Base-by-base conservation (phyloP, 2,888 invertebrate species). In the Eupelmus urozonus region DNA sequence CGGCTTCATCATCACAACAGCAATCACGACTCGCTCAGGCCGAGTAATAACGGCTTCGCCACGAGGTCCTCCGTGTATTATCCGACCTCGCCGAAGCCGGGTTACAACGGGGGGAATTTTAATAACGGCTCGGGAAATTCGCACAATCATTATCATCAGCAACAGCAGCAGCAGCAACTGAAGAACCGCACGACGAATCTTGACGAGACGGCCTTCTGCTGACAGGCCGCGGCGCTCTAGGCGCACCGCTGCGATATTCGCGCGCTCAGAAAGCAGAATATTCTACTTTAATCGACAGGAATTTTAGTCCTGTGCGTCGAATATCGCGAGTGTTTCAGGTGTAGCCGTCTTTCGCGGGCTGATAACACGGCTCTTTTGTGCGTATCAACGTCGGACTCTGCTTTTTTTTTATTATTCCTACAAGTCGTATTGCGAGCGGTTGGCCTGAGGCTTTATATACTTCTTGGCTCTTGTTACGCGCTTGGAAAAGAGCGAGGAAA, bases 171-270 rank as follows among this genome's bases (percentile, higher is more conserved):
- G n/a, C n/a, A n/a, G n/a, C n/a, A n/a, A n/a, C n/a, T n/a, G n/a
- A 49, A 5, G 13, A 63, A 18, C n/a, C 1, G 25, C 45, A 23
- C 25, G 34, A 18, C 53, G 7, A 34, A 55, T 16, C 51, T 40
- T 18, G 65, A 70, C 57, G 69, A 76, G 27, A 53, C 77, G 42
- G 59, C 72, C 1, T 77, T 72, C 72, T 77, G 77, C 77, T 77
- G 77, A 77, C 72, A 18, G 27, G 57, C 45, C 27, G 42, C 40
- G 2, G 42, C 2, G 23, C 62, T 27, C 3, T 5, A 62, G 45
- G 25, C 9, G 16, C 7, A 27, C 40, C 4, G 18, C 1, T 1
- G 9, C 18, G 53, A 4, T 53, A 4, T 18, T 20, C 5, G 53
- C 20, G 20, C 53, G 4, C 20, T 53, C 53, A 16, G 20, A 20